Base-by-base conservation (phyloP, 2,797 vertebrate species). In the Zalophus californianus region DNA sequence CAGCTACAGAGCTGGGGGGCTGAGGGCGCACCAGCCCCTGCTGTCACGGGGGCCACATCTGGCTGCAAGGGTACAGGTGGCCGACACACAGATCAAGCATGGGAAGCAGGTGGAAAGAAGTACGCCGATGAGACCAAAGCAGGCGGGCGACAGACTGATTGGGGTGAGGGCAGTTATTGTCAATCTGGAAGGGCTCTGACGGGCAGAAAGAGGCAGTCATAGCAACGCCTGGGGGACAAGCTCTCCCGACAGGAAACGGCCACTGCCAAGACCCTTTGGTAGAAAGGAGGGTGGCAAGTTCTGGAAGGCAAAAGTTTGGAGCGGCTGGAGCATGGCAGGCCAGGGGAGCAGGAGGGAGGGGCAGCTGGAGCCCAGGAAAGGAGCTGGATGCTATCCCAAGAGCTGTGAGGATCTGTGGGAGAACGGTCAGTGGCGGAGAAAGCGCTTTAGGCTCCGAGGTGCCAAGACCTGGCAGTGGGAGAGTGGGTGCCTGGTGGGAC, bases 81-180 rank as follows among this genome's bases (percentile, higher is more conserved):
- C 5, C 64, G 27, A 41, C 48, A 14, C 41, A 7, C 12, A 41
- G 12, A 72, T 29, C 21, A 73, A 56, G 18, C 48, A 3, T 12
- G 50, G 70, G 3, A 35, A 35, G 60, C 38, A 58, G 44, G 54
- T 27, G 21, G n/a, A 14, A 82, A 73, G 38, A 7, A 73, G 38
- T 15, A 32, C 15, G 16, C 14, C 11, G 14, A 20, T 20, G 60
- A n/a, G 16, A 60, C 7, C 8, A n/a, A 29, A 72, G 62, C 27
- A 2, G n/a, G 5, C 25, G 5, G 38, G 18, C 4, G 0, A 13
- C 4, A 8, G 78, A 62, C 29, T 12, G 16, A 3, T 16, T 1
- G n/a, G 6, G 60, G 15, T 5, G 4, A 14, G 27, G 21, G 18
- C 20, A 13, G 44, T 11, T 72, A 5, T 14, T 41, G 54, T 56